A percentile compares a stretch with the other conserved stretches of the same genome.
Conservation (phyloP, 2,797 vertebrate genomes). For the Sebastes wilsoni region DNA sequence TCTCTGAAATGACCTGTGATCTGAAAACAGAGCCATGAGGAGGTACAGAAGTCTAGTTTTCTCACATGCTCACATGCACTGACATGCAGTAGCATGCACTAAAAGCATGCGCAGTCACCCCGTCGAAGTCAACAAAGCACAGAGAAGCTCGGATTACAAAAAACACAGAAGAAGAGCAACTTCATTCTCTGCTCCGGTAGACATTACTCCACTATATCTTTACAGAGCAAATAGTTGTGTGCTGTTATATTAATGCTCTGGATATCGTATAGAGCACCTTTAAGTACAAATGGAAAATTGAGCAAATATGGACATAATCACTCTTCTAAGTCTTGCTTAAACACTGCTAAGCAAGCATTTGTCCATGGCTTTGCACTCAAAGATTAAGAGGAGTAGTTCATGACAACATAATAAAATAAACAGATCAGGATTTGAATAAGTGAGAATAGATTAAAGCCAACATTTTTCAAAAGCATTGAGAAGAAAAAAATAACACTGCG, state of each 20-base stretch:
- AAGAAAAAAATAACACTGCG: background rate
- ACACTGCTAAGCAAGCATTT: background rate
- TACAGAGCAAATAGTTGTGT: background rate
- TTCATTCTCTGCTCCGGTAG: background rate
- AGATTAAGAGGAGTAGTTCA: background rate
- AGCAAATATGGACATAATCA: background rate
- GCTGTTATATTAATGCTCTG: too few relatives aligned
- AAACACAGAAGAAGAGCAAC: background rate
- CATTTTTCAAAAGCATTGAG: background rate
- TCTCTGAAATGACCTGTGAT: too few relatives aligned
- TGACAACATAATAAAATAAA: slow-evolving; percentile 10
- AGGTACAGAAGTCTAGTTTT: too few relatives aligned
- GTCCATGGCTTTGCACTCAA: background rate
- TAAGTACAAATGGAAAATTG: background rate
- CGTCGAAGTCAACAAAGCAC: background rate
- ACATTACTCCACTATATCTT: background rate
- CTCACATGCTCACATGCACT: background rate
- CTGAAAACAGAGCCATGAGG: too few relatives aligned
- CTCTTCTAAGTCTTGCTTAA: background rate
- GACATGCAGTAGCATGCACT: background rate
- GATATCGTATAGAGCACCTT: background rate
- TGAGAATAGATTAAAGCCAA: background rate
- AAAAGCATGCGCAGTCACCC: background rate
- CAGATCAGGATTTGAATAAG: background rate
- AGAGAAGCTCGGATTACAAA: background rate